Percentiles rank a stretch among this genome's conserved stretches.
phyloP scores from a whole-genome alignment of 2,888 invertebrate species.

The Dynastes grantii region DNA sequence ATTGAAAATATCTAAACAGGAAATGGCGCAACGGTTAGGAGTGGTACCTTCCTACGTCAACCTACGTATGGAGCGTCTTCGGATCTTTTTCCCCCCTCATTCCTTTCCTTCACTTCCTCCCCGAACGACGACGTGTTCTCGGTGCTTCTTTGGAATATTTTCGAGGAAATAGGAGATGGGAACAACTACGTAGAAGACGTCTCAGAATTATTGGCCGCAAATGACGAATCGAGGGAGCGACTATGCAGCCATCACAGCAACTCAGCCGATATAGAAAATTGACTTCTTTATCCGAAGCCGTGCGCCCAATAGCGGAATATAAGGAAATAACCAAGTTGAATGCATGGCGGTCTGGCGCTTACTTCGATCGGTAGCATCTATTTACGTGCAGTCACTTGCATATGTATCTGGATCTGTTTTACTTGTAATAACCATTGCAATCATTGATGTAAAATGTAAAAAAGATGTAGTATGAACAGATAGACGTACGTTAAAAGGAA shows the following conservation, averaged over 20 bases:
- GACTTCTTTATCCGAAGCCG: constrained; percentile 19
- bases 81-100: neutral
- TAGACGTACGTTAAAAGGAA: too few species aligned
- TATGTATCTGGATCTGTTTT: too few species aligned
- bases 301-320: too few species aligned
- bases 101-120: neutral
- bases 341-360: too few species aligned
- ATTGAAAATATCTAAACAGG: constrained; percentile 37
- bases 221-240: constrained; percentile 11
- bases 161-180: neutral
- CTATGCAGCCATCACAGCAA: too few species aligned
- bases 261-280: constrained; percentile 11
- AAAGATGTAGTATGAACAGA: too few species aligned
- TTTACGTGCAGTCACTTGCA: too few species aligned
- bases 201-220: constrained; percentile 22
- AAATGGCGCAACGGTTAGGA: constrained; percentile 14
- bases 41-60: neutral
- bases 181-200: neutral
- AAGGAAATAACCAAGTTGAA: too few species aligned
- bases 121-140: neutral
- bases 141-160: neutral
- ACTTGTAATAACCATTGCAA: too few species aligned
- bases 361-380: too few species aligned
- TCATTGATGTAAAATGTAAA: too few species aligned
- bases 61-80: neutral